Evolutionary conservation across 2,797 vertebrate genomes (phyloP), one percentile per base, ranked within the genome.

Genomic region (Oreonectes daqikongensis): DNA sequence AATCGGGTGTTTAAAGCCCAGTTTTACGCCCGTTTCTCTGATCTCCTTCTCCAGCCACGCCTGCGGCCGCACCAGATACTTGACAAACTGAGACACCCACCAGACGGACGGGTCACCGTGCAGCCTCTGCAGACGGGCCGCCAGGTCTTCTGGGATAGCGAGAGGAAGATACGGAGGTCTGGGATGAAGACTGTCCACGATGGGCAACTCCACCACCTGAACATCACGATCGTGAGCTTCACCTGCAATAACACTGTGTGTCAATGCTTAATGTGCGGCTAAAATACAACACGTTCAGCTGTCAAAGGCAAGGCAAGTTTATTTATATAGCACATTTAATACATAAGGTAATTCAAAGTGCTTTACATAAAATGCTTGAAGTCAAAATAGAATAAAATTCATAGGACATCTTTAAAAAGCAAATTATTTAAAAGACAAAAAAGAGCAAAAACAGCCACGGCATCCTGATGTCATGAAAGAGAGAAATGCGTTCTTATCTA

Each of bases 31-130:
- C 60, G 92, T 91, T 87, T 98, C 95, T 81, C 95, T 94, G 85
- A 98, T 99, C 89, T 99, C 97, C 82, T 97, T 98, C 90, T 98
- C 95, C 79, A 99, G 89, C 97, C 97, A 98, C 10, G 94, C 91
- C 52, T 98, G 97, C 3, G 97, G 97, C 40, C 97, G 95, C 74
- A 98, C 96, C 90, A 99, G 93, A 82, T 99, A 99, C 89, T 99
- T 99, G 85, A 99, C 96, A 72, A 99, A 99, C 90, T 99, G 97
- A 1, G 97, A 98, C 84, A 99, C 97, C 97, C 97, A 99, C 97
- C 97, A 99, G 64, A 98, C 97, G 1, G 97, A 95, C 48, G 97
- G 97, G 89, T 98, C 97, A 6, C 97, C 97, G 11, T 99, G 97
- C 6, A 98, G 92, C 66, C 96, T 93, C 11, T 98, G 93, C 38